These are phyloP conservation scores for Caenorhabditis drosophilae DNA, from an alignment of 2,888 invertebrate genomes.

Conservation along the genomic window DNA sequence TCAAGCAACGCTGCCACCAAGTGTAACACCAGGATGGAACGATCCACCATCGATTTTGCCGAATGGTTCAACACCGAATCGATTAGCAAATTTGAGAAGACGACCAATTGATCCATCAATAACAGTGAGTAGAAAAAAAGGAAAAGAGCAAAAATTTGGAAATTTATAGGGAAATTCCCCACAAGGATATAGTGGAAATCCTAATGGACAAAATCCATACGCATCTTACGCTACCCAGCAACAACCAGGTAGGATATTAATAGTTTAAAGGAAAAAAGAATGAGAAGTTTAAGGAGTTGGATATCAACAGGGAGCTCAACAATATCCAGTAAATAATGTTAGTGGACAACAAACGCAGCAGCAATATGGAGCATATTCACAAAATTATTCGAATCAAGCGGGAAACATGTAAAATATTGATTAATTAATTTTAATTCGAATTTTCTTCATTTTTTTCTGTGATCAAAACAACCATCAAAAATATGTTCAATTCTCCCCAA, in stretches of 20 bases:
- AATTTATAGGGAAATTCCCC: not conserved
- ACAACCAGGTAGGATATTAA: not conserved
- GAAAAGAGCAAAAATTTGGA: too few species aligned
- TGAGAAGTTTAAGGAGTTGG: not conserved
- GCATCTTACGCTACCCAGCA: not conserved
- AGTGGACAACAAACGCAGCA: too few species aligned
- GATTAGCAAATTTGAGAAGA: slow-evolving; percentile 39
- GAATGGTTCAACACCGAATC: slow-evolving; percentile 16
- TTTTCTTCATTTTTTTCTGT: too few species aligned
- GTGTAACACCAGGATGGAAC: slow-evolving; percentile 54
- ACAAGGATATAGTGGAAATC: not conserved
- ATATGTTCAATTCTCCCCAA: too few species aligned
- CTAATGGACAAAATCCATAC: too few species aligned
- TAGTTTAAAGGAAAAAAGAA: not conserved
- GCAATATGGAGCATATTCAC: too few species aligned
- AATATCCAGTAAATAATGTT: too few species aligned
- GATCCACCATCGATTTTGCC: slow-evolving; percentile 47
- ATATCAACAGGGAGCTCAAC: not conserved
- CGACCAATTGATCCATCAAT: slow-evolving; percentile 52
- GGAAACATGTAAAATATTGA: too few species aligned
- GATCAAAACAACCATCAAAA: too few species aligned
- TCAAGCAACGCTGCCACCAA: slow-evolving; percentile 37
- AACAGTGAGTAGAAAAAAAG: slow-evolving; percentile 38
- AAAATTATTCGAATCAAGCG: too few species aligned
- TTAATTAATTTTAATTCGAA: too few species aligned